Base-by-base conservation (phyloP, 2,888 invertebrate species). In the Eupithecia pulchellata region DNA sequence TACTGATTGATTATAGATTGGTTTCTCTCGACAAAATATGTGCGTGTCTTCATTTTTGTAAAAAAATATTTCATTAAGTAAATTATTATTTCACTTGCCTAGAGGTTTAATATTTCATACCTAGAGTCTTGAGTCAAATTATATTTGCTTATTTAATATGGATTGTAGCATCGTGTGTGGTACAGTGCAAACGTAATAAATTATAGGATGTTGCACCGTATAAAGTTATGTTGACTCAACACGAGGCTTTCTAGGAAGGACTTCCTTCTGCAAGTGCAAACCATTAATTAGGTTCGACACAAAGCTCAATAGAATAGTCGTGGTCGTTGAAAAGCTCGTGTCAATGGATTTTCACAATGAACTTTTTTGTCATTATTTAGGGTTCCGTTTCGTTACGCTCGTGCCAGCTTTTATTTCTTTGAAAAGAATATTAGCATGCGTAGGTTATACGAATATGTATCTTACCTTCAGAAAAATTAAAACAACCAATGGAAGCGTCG, bases 201-300 rank as follows among this genome's bases (percentile, higher is more conserved):
- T 67, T 73, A 78, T 32, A 25, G n/a, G 32, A 69, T 27, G 9
- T 9, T 60, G 36, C 14, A 78, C 77, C 75, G 83, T 86, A 86
- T 85, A 86, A 80, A 81, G 84, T 75, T 79, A 84, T 83, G 82
- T 85, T 81, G 76, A 77, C 76, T 78, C 90, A 64, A 79, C 89
- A 81, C 92, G 92, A 84, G 85, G 80, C 77, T 82, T 91, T 90
- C 92, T 84, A 73, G 79, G 90, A 89, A 91, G 83, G 82, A 78
- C 76, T 79, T 77, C 78, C 75, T 77, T 75, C 68, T 76, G 81
- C 79, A 80, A 83, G 86, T 85, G 84, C 77, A 80, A 63, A 75
- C 86, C 87, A 92, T 92, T 91, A 91, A 91, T 93, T 90, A 87
- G 61, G 34, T 61, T 61, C 80, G 75, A 77, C 78, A 89, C 88